phyloP scores from a whole-genome alignment of 2,113 vertebrate genomes.

The Suricata suricatta region DNA sequence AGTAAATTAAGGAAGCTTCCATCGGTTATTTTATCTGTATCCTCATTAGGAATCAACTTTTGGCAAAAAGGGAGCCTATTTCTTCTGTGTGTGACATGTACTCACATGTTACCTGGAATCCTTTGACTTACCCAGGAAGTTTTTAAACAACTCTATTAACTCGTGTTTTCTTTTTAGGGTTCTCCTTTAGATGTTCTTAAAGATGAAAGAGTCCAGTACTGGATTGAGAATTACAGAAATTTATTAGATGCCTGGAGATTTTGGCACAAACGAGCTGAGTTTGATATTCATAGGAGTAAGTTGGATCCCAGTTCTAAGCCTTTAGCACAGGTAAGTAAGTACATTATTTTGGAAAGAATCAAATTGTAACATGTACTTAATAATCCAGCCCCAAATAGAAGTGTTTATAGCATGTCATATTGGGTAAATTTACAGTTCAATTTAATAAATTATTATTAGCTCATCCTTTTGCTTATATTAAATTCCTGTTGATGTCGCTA shows the following conservation, averaged over 20 bases:
- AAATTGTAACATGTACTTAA: neutral
- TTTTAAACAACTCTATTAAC: constrained; percentile 40
- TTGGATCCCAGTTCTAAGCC: constrained; percentile 99
- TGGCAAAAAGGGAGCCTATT: neutral
- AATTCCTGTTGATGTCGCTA: neutral
- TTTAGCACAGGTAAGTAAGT: constrained; percentile 92
- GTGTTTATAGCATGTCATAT: neutral
- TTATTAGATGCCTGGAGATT: constrained; percentile 98
- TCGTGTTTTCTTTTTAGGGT: constrained; percentile 86
- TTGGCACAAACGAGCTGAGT: constrained; percentile 99
- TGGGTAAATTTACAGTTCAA: neutral
- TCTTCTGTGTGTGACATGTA: neutral
- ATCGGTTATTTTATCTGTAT: neutral
- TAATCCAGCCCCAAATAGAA: neutral
- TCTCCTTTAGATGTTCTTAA: constrained; percentile 95
- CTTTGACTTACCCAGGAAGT: neutral
- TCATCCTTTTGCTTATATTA: neutral
- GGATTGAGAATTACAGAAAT: constrained; percentile 99
- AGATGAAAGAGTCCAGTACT: constrained; percentile 97
- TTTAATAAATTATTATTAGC: neutral
- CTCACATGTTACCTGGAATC: neutral
- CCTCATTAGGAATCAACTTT: neutral
- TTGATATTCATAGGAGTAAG: constrained; percentile 98
- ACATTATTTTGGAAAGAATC: neutral
- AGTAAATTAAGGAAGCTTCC: neutral